These are phyloP conservation scores for Balanococcus diminutus DNA, from an alignment of 2,888 invertebrate genomes.

Conservation along the genomic window DNA sequence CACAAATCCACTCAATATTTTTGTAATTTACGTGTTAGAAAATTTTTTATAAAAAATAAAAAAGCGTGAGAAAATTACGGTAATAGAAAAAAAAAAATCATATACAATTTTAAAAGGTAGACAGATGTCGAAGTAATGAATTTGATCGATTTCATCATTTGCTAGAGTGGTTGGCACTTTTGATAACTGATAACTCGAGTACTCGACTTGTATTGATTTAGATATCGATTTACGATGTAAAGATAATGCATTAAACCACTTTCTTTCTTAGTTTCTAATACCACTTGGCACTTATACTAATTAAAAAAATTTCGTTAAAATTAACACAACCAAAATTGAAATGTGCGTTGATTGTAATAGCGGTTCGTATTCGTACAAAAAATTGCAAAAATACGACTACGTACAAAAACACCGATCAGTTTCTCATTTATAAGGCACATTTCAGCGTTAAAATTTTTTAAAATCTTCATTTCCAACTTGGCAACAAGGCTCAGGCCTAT, in stretches of 20 bases:
- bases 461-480: neutral
- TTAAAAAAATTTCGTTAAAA: neutral
- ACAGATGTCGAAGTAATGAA: neutral
- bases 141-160: neutral
- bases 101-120: neutral
- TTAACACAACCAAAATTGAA: conserved; percentile 40
- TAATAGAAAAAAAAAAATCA: neutral
- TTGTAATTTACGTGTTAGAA: too few relatives aligned
- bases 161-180: neutral
- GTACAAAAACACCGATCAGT: neutral
- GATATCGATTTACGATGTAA: neutral
- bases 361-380: neutral
- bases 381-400: neutral
- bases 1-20: too few relatives aligned
- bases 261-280: neutral
- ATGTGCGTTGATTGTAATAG: neutral
- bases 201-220: neutral
- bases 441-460: neutral
- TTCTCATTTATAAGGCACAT: neutral
- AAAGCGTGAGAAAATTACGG: neutral
- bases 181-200: neutral
- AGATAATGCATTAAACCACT: neutral
- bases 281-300: neutral
- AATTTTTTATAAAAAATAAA: neutral
- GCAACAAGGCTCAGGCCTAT: neutral